Evolutionary conservation across 2,888 invertebrate species (phyloP).

Genomic region (Chrysopilus asiliformis): DNA sequence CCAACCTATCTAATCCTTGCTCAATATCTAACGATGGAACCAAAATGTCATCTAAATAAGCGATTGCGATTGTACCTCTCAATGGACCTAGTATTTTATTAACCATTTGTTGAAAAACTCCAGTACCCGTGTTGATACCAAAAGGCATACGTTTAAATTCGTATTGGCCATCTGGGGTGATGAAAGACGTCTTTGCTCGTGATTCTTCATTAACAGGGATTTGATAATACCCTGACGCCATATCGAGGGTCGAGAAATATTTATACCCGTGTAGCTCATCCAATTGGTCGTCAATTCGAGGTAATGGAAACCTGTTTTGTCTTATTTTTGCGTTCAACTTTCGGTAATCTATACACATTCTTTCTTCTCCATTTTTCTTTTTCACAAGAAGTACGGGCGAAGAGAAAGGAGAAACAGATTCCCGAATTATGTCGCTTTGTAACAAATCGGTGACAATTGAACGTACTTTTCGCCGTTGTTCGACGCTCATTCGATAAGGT

Average conservation of each 20-base stretch:
- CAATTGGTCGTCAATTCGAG: no score
- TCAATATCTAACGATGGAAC: conserved; percentile 4
- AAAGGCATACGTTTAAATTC: conserved; percentile 11
- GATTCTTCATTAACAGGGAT: no score
- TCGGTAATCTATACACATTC: conserved; percentile 10
- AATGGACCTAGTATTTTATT: conserved; percentile 8
- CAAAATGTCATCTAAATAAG: conserved; percentile 11
- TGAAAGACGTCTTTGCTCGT: no score
- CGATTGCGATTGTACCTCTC: no score
- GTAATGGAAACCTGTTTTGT: conserved; percentile 7
- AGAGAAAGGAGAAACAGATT: conserved; percentile 5
- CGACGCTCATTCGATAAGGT: background rate
- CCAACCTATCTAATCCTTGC: conserved; percentile 7
- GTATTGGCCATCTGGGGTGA: conserved; percentile 16
- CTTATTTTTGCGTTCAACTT: conserved; percentile 7
- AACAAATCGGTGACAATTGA: background rate
- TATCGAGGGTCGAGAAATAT: conserved; percentile 7
- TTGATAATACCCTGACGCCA: no score
- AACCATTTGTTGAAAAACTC: conserved; percentile 12
- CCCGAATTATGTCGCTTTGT: background rate
- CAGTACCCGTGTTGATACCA: no score
- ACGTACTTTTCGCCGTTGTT: background rate
- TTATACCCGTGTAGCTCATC: conserved; percentile 8
- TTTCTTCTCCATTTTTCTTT: conserved; percentile 10
- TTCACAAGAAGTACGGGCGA: conserved; percentile 7